Percentiles rank a stretch among this genome's conserved stretches.
These are phyloP conservation scores for Drusus annulatus DNA, from an alignment of 1,140 invertebrate species.

Conservation along the genomic window DNA sequence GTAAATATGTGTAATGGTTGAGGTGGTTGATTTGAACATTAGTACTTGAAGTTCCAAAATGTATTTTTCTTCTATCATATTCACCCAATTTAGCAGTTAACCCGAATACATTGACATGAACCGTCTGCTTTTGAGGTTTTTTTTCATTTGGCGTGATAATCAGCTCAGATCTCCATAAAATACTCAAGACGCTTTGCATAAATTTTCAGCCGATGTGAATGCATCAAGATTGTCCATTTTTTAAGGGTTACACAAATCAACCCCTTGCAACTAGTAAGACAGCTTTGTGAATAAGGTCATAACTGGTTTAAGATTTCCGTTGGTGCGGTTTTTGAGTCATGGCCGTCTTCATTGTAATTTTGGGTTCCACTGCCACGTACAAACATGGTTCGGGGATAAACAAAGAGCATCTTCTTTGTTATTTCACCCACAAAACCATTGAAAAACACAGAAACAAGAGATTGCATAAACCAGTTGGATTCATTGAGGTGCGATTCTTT, in stretches of 20 bases:
- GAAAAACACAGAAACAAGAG: constrained; percentile 4
- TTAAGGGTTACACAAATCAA: constrained; percentile 18
- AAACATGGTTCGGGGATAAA: neutral
- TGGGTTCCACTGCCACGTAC: no score
- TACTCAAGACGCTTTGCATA: no score
- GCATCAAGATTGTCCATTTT: neutral
- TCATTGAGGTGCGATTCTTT: constrained; percentile 16
- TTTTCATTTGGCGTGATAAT: no score
- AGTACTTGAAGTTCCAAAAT: no score
- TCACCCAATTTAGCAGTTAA: no score
- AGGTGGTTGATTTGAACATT: no score
- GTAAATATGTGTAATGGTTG: no score
- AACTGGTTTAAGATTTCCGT: constrained; percentile 51
- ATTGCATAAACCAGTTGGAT: constrained; percentile 13
- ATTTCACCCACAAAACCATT: constrained; percentile 24
- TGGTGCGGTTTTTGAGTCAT: constrained; percentile 45
- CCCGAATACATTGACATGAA: no score
- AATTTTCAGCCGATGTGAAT: no score
- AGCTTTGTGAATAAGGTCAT: neutral
- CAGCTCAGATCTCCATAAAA: no score
- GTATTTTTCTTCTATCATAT: no score
- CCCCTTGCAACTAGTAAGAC: constrained; percentile 9
- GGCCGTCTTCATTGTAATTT: neutral
- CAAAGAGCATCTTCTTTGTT: constrained; percentile 11
- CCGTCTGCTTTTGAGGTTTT: no score